A percentile compares a stretch with the other conserved stretches of the same genome.
These are phyloP conservation scores for Xanthorhoe designata DNA, from an alignment of 2,888 invertebrate species.

Conservation along the genomic window DNA sequence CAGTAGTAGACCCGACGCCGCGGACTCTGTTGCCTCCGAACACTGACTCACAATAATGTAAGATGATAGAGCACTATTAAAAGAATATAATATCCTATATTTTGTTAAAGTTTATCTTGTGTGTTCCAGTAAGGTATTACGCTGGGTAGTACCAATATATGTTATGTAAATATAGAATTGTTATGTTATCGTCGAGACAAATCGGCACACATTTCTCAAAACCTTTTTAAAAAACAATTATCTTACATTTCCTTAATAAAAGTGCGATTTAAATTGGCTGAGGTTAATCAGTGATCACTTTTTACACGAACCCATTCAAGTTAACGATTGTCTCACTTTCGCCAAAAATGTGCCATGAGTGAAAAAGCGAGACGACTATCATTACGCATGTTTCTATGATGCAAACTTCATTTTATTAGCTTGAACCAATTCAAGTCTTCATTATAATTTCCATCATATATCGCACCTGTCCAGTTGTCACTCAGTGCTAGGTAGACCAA, in stretches of 20 bases:
- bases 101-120: slow-evolving; percentile 83
- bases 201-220: slow-evolving; percentile 31
- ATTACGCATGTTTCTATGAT: slow-evolving; percentile 1
- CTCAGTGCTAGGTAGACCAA: slow-evolving; percentile 32
- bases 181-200: slow-evolving; percentile 38
- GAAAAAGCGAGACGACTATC: slow-evolving; percentile 24
- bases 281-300: slow-evolving; percentile 1
- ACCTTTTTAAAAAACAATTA: slow-evolving; percentile 32
- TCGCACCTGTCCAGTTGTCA: slow-evolving; percentile 13
- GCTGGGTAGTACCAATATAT: slow-evolving; percentile 68
- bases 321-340: slow-evolving; percentile 26
- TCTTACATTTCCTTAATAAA: slow-evolving; percentile 1
- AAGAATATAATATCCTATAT: slow-evolving; percentile 79
- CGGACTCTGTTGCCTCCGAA: slow-evolving; percentile 79
- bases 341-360: slow-evolving; percentile 28
- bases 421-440: background rate
- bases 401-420: background rate
- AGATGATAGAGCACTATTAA: slow-evolving; percentile 78
- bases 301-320: background rate
- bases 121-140: slow-evolving; percentile 72
- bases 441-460: slow-evolving; percentile 7
- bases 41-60: slow-evolving; percentile 70
- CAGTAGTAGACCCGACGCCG: slow-evolving; percentile 49
- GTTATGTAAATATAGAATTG: slow-evolving; percentile 46
- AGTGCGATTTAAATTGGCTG: slow-evolving; percentile 9